Conservation (phyloP, 1,140 invertebrate genomes). For the Neoseiulus cucumeris region DNA sequence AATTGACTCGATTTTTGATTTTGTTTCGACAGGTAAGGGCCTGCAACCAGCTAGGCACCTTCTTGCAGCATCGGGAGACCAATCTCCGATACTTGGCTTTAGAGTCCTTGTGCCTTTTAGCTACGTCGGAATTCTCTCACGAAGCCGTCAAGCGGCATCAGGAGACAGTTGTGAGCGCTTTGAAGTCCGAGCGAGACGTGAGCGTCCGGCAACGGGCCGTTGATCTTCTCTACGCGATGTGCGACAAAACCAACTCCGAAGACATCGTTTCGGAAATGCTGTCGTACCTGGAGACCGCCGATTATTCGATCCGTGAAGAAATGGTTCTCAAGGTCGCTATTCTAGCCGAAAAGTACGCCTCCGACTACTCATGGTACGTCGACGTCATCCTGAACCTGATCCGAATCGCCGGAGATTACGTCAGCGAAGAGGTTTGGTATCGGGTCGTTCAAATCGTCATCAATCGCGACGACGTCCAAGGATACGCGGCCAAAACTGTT, state of each 20-base stretch:
- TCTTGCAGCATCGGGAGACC: slow-evolving; percentile 93
- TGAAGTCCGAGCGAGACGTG: slow-evolving; percentile 99
- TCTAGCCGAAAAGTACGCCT: slow-evolving; percentile 96
- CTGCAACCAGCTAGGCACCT: slow-evolving; percentile 96
- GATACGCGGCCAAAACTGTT: slow-evolving; percentile 83
- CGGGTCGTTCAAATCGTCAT: slow-evolving; percentile 99
- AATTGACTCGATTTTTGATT: too few relatives aligned
- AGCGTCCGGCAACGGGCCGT: slow-evolving; percentile 95
- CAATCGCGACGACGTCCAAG: slow-evolving; percentile 95
- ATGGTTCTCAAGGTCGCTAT: slow-evolving; percentile 79
- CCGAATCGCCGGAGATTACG: slow-evolving; percentile 97
- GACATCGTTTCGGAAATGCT: slow-evolving; percentile 99
- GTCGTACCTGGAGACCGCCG: slow-evolving; percentile 93
- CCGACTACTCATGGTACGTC: slow-evolving; percentile 97
- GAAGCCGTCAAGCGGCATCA: slow-evolving; percentile 99
- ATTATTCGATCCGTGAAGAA: slow-evolving; percentile 98
- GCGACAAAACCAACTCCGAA: slow-evolving; percentile 95
- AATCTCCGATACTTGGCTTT: slow-evolving; percentile 93
- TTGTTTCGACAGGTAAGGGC: slow-evolving; percentile 73
- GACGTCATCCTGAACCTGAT: slow-evolving; percentile 99
- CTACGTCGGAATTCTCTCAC: slow-evolving; percentile 97
- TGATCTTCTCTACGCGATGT: slow-evolving; percentile 99
- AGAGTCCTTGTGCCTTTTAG: slow-evolving; percentile 97
- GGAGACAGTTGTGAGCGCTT: slow-evolving; percentile 94
- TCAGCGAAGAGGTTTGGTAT: slow-evolving; percentile 93